phyloP scores from a whole-genome alignment of 2,113 vertebrate genomes.

The Scopus umbretta region DNA sequence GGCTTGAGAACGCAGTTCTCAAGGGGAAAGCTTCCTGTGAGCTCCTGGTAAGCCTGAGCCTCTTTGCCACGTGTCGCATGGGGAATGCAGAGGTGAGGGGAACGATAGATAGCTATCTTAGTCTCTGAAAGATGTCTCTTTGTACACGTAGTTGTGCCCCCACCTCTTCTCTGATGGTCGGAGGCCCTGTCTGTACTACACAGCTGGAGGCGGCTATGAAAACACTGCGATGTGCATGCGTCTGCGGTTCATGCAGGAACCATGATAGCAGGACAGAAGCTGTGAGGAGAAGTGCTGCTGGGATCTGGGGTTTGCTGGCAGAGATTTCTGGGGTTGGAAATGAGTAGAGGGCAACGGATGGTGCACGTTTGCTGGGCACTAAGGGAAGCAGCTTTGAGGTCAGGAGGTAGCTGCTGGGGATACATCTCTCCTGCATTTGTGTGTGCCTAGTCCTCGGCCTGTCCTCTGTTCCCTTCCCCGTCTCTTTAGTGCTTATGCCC shows the following conservation, averaged over 20 bases:
- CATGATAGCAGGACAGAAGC: background rate
- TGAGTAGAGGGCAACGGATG: background rate
- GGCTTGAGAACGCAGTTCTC: background rate
- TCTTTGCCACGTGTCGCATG: background rate
- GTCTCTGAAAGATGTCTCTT: background rate
- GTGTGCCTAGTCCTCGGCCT: background rate
- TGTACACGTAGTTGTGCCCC: background rate
- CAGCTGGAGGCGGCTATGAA: background rate
- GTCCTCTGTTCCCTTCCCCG: background rate
- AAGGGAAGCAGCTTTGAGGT: background rate
- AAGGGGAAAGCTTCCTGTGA: background rate
- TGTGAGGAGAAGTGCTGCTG: background rate
- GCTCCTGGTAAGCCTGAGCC: background rate
- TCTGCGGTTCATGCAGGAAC: background rate
- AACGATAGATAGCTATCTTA: rapidly evolving
- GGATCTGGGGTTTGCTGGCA: background rate
- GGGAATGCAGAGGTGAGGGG: background rate
- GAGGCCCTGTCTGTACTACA: rapidly evolving
- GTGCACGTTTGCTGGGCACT: background rate
- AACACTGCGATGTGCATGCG: background rate
- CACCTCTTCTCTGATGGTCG: background rate
- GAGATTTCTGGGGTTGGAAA: background rate
- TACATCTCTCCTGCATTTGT: background rate
- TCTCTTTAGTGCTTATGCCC: background rate
- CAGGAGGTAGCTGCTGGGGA: background rate